These are phyloP conservation scores for Euspilapteryx auroguttella DNA, from an alignment of 2,888 invertebrate species.

Conservation along the genomic window DNA sequence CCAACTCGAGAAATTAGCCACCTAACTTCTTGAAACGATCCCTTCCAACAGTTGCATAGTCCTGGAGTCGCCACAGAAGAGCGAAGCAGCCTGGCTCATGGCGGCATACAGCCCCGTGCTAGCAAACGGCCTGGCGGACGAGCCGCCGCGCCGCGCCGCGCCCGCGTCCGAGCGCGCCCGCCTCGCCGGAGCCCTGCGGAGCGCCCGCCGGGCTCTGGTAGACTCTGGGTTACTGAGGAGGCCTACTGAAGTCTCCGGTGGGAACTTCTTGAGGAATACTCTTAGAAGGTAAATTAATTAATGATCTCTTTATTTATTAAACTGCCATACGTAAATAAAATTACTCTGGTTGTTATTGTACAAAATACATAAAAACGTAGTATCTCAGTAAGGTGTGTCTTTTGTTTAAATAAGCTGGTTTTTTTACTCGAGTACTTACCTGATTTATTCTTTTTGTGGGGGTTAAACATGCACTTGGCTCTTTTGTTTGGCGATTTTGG, in stretches of 20 bases:
- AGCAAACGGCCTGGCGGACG: conserved; percentile 81
- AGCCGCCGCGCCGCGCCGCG: conserved; percentile 56
- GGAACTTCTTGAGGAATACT: conserved; percentile 88
- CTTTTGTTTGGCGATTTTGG: too few relatives aligned
- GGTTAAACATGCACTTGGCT: too few relatives aligned
- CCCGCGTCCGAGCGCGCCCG: conserved; percentile 88
- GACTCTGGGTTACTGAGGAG: conserved; percentile 82
- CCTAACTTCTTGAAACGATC: too few relatives aligned
- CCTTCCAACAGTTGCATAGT: conserved; percentile 91
- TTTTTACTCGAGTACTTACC: too few relatives aligned
- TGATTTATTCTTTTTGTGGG: too few relatives aligned
- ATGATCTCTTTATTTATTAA: too few relatives aligned
- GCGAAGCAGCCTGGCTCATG: conserved; percentile 90
- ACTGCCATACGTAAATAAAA: too few relatives aligned
- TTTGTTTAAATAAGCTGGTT: too few relatives aligned
- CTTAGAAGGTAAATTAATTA: conserved; percentile 70
- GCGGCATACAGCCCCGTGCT: conserved; percentile 88
- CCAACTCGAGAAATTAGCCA: too few relatives aligned
- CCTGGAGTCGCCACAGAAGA: conserved; percentile 86
- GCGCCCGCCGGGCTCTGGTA: conserved; percentile 79
- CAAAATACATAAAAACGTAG: too few relatives aligned
- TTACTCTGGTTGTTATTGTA: too few relatives aligned
- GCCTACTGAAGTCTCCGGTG: conserved; percentile 75
- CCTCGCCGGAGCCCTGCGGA: conserved; percentile 83
- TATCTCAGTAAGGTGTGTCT: too few relatives aligned